phyloP scores from a whole-genome alignment of 1,140 invertebrate genomes.

The Aphidius ervi region DNA sequence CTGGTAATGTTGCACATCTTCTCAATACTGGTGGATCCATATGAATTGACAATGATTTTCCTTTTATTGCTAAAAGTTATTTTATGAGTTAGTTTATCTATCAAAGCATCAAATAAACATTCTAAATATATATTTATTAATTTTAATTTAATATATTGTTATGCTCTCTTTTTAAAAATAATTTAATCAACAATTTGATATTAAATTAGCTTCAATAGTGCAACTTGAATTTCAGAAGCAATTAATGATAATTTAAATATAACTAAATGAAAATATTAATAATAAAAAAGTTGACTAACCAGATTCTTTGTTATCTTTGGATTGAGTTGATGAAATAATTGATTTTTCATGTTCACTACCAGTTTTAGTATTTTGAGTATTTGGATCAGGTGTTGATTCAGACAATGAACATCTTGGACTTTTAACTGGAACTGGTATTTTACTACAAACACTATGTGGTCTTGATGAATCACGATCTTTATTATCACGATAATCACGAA shows the following conservation, averaged over 20 bases:
- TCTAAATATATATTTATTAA: not conserved
- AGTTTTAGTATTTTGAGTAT: constrained; percentile 36
- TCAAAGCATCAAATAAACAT: constrained; percentile 22
- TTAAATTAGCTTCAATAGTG: too few relatives aligned
- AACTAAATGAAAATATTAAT: not conserved
- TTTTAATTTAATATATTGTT: not conserved
- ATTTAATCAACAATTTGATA: too few relatives aligned
- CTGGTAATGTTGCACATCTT: constrained; percentile 48
- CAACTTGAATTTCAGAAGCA: too few relatives aligned
- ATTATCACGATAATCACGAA: constrained; percentile 42
- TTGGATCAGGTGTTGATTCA: constrained; percentile 47
- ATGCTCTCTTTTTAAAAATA: too few relatives aligned
- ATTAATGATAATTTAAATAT: too few relatives aligned
- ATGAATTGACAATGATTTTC: constrained; percentile 38
- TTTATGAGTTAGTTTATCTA: constrained; percentile 37
- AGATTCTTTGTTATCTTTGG: constrained; percentile 41
- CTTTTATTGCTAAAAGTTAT: constrained; percentile 42
- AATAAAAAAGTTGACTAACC: constrained; percentile 35
- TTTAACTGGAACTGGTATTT: constrained; percentile 52
- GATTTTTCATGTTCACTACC: constrained; percentile 39
- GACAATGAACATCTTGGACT: constrained; percentile 51
- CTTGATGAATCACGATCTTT: constrained; percentile 42
- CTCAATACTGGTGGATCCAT: constrained; percentile 38
- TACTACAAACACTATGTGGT: constrained; percentile 45
- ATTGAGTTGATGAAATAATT: constrained; percentile 28